Evolutionary conservation across 2,888 invertebrate species (phyloP), one percentile per base, ranked within the genome.

Genomic region (Steinernema scapterisci): DNA sequence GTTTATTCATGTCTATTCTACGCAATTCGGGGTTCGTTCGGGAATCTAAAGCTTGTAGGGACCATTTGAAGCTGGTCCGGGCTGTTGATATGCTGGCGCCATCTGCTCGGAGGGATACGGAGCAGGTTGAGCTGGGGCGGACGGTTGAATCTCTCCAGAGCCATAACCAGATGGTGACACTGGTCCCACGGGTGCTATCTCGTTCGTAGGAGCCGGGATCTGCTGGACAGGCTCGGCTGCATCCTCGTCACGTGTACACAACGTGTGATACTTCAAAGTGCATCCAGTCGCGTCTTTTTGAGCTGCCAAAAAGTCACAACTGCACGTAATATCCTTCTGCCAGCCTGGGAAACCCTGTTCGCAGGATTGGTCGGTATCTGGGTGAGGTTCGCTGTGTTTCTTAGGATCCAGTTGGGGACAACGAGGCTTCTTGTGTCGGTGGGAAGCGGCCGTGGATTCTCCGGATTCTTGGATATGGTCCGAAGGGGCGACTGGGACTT

Each of bases 171-270:
- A 38, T 6, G 5, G 3, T 38, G 9, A 6, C 38, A 6, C 38
- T 38, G 38, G 38, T 38, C 38, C 38, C 38, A 38, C 38, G 9
- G 38, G 38, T 38, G 5, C 38, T 9, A 38, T 9, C 38, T 38
- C 38, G 38, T 38, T 38, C 19, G 48, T 7, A 2, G 19, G n/a
- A 5, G 48, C n/a, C 6, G 48, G 48, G 5, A n/a, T 16, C 5
- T n/a, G 16, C 48, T 48, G 48, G 2, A 5, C n/a, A 16, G 48
- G 48, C 19, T 48, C 48, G 45, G 9, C 45, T 7, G 16, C 45
- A 19, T 63, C 63, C 31, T 63, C 63, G 27, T 63, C 63, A 1
- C 63, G 63, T 5, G 63, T 31, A 27, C 63, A 63, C 27, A 63
- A n/a, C 16, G 63, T 63, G 27, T 38, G 25, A 27, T 27, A 63